Percentiles rank a stretch among this genome's conserved stretches.
phyloP scores from a whole-genome alignment of 2,113 vertebrate species.

The Pachyramphus minor region DNA sequence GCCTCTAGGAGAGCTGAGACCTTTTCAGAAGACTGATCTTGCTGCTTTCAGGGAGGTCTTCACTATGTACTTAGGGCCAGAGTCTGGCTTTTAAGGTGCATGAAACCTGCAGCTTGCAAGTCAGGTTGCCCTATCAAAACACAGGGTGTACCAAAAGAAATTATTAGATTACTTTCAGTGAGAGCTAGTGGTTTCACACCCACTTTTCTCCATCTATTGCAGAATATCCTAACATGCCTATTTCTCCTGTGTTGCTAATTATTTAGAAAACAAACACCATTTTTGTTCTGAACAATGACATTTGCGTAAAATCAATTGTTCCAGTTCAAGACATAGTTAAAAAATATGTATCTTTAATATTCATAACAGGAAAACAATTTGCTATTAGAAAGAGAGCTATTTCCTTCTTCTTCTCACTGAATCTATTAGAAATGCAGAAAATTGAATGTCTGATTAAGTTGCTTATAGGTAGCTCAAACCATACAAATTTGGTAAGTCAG shows the following conservation, averaged over 20 bases:
- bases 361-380: not conserved
- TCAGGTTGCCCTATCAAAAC: not conserved
- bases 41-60: not conserved
- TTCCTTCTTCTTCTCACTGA: not conserved
- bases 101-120: not conserved
- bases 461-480: not conserved
- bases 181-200: not conserved
- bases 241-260: not conserved
- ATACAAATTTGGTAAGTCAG: not conserved
- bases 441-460: not conserved
- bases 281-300: not conserved
- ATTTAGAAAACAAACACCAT: not conserved
- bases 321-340: not conserved
- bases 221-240: not conserved
- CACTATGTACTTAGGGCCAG: not conserved
- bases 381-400: not conserved
- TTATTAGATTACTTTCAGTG: not conserved
- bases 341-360: not conserved
- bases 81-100: not conserved
- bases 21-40: not conserved
- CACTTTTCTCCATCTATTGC: not conserved
- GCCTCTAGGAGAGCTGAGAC: not conserved
- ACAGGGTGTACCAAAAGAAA: not conserved
- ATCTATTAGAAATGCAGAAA: not conserved
- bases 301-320: not conserved